A percentile compares a stretch with the other conserved stretches of the same genome.
These are phyloP conservation scores for Busseola fusca DNA, from an alignment of 2,888 invertebrate species.

Conservation along the genomic window DNA sequence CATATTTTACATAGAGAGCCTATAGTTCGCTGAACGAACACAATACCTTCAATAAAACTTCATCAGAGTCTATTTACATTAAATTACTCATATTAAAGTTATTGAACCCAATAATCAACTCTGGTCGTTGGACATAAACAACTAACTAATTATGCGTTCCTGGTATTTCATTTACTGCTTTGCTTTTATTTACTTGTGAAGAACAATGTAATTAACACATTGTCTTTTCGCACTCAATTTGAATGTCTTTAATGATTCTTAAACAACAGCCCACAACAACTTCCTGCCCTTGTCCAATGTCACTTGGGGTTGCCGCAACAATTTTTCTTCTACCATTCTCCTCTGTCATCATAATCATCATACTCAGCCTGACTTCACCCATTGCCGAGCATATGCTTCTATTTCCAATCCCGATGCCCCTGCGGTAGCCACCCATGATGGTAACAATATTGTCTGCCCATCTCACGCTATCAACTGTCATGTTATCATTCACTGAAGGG, in stretches of 20 bases:
- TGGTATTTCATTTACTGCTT: background rate
- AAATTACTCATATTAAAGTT: constrained; percentile 8
- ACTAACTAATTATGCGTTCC: constrained; percentile 1
- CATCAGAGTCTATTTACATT: background rate
- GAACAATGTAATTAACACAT: constrained; percentile 19
- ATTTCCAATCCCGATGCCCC: no score
- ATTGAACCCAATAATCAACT: constrained; percentile 20
- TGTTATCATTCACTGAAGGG: background rate
- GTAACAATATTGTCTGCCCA: no score
- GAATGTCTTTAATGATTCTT: background rate
- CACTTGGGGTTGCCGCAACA: background rate
- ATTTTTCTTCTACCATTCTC: background rate
- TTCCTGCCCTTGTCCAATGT: background rate
- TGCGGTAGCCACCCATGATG: no score
- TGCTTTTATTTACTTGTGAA: background rate
- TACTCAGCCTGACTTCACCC: no score
- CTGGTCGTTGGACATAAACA: background rate
- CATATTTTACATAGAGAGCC: background rate
- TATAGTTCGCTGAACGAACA: background rate
- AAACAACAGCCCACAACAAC: background rate
- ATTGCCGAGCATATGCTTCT: no score
- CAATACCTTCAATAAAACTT: background rate
- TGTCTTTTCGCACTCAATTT: constrained; percentile 5
- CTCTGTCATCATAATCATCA: background rate
- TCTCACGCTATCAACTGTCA: background rate